Evolutionary conservation across 2,888 invertebrate species (phyloP), one percentile per base, ranked within the genome.

Genomic region (Resseliella maxima): DNA sequence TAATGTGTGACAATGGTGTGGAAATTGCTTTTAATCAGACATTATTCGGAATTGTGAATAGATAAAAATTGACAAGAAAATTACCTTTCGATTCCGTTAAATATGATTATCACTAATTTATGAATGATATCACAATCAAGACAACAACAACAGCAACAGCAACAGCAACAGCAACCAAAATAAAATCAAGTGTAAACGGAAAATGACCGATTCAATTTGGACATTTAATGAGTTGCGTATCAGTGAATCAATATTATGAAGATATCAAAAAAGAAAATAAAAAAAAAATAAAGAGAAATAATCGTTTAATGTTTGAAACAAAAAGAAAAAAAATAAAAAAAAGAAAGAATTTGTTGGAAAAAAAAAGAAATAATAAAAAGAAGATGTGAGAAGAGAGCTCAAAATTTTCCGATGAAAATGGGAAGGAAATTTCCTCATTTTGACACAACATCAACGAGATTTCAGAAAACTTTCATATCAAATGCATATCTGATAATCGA

Each of bases 401-500:
- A n/a, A n/a, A n/a, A n/a, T n/a, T n/a, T n/a, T n/a, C n/a, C 41
- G 21, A 6, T 50, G 10, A 50, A 6, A 50, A 50, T 18, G 21
- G 2, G 21, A 50, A 21, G 18, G 50, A 50, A 50, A 15, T 72
- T 31, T 27, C 72, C 15, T 72, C 35, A 12, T n/a, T 72, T 72
- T 59, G 59, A 31, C 72, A 35, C 12, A 15, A 15, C 59, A 35
- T 35, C 3, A 1, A 72, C 72, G 12, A 72, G 31, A 31, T 72
- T 72, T 35, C 1, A 18, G 31, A 72, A 72, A 12, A 18, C 21
- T 10, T 72, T 72, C 31, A 31, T 72, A 72, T 72, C 31, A 15
- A 72, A 72, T 72, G 72, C 72, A 72, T 72, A 72, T 72, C 72
- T 50, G 72, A 72, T 72, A 72, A 72, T 72, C 72, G 72, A 72